Evolutionary conservation across 2,797 vertebrate genomes (phyloP).

Genomic region (Takifugu rubripes): DNA sequence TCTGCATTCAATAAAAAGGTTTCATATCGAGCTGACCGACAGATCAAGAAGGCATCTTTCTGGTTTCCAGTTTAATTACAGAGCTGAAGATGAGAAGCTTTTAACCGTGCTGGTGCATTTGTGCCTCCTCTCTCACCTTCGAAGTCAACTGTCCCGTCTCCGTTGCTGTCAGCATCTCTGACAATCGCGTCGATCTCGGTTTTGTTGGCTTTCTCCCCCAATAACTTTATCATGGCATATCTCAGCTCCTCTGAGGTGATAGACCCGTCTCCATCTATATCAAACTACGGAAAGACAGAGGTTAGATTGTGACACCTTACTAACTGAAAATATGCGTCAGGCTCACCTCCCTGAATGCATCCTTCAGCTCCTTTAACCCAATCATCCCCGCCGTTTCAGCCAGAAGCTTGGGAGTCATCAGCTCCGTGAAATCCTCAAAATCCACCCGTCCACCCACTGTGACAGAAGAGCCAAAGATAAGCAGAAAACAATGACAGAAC

Average conservation of each 20-base stretch:
- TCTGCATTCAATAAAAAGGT: neutral
- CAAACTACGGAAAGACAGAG: conserved; percentile 74
- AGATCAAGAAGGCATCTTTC: too few relatives aligned
- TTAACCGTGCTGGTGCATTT: neutral
- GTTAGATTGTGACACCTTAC: neutral
- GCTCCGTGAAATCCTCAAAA: conserved; percentile 77
- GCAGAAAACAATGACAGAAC: neutral
- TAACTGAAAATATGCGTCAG: neutral
- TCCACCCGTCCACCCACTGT: conserved; percentile 76
- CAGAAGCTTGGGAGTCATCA: conserved; percentile 78
- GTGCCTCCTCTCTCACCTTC: conserved; percentile 79
- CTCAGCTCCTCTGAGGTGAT: conserved; percentile 89
- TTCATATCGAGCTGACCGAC: too few relatives aligned
- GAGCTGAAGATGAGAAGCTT: neutral
- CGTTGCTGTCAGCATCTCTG: conserved; percentile 88
- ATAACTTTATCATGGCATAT: conserved; percentile 86
- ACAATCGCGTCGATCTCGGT: conserved; percentile 91
- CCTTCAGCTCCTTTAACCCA: conserved; percentile 76
- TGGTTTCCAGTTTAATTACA: too few relatives aligned
- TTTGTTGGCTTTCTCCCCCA: conserved; percentile 85
- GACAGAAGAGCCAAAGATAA: neutral
- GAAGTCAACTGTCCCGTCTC: conserved; percentile 93
- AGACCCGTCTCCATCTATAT: conserved; percentile 89
- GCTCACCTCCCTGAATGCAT: conserved; percentile 76
- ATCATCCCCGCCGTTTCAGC: conserved; percentile 81